Evolutionary conservation across 2,888 invertebrate genomes (phyloP), one percentile per base, ranked within the genome.

Genomic region (Seira ritae): DNA sequence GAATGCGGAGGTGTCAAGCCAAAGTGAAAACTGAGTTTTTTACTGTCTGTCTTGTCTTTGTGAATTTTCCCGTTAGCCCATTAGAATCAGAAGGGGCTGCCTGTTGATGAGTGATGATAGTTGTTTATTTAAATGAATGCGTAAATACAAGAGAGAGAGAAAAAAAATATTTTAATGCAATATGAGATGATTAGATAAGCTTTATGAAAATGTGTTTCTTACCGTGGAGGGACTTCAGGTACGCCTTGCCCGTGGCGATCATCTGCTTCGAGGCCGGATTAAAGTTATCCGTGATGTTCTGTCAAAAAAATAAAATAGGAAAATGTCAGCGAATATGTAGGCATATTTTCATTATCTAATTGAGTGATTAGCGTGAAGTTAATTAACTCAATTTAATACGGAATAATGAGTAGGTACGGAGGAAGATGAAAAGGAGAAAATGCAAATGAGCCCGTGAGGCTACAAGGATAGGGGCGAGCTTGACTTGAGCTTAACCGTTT

Each of bases 251-350:
- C 89, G 97, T 96, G 89, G 96, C 95, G 92, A 98, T 96, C 93
- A 98, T 94, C 92, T 97, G 97, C 90, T 97, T 94, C 66, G 97
- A 96, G 88, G 97, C 96, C 80, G 97, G 97, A 92, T 97, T 97
- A 92, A 98, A 98, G 92, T 97, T 97, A 91, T 97, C 97, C 93
- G 97, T 93, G 92, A 98, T 96, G 91, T 97, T 97, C 98, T 97
- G 94, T 89, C 20, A 75, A 80, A 62, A 10, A 73, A 79, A 37
- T 17, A 46, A 65, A 67, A 19, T 24, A 42, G 42, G 42, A 8
- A 19, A 68, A 68, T 31, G 60, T 60, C 17, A n/a, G n/a, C n/a
- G n/a, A n/a, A n/a, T n/a, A n/a, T n/a, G n/a, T n/a, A n/a, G n/a
- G n/a, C n/a, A n/a, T n/a, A n/a, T n/a, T n/a, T n/a, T n/a, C n/a